phyloP scores from a whole-genome alignment of 2,113 vertebrate genomes.

The Pseudonaja textilis region DNA sequence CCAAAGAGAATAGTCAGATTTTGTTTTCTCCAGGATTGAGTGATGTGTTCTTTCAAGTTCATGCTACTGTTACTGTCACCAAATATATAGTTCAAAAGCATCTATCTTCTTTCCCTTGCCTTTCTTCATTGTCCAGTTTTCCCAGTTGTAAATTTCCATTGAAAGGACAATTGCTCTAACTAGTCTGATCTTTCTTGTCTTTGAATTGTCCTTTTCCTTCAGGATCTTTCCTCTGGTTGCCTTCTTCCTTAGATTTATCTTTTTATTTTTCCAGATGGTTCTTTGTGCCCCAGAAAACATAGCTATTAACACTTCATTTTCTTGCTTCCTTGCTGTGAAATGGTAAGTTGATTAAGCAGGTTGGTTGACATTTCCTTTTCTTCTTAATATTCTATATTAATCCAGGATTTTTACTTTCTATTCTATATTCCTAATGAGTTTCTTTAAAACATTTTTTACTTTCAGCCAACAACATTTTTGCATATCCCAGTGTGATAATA shows the following conservation, averaged over 20 bases:
- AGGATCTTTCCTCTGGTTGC: background rate
- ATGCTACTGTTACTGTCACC: background rate
- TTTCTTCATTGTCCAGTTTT: background rate
- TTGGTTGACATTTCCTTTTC: background rate
- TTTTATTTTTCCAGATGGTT: background rate
- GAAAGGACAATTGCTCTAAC: background rate
- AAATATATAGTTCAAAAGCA: background rate
- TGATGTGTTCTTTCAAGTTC: background rate
- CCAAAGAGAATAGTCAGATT: background rate
- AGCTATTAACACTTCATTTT: background rate
- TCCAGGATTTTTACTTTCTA: background rate
- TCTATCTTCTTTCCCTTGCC: background rate
- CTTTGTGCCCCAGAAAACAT: background rate
- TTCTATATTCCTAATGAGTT: background rate
- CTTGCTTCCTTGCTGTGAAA: background rate
- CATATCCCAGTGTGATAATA: background rate
- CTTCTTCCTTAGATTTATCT: background rate
- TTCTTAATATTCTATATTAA: background rate
- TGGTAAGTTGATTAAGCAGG: background rate
- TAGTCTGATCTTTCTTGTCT: background rate
- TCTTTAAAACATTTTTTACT: background rate
- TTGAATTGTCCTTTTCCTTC: background rate
- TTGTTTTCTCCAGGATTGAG: background rate
- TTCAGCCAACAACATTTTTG: background rate
- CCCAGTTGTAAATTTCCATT: background rate